A percentile compares a stretch with the other conserved stretches of the same genome.
Evolutionary conservation across 2,888 invertebrate species (phyloP).

Genomic region (Drosophila melanocephala): DNA sequence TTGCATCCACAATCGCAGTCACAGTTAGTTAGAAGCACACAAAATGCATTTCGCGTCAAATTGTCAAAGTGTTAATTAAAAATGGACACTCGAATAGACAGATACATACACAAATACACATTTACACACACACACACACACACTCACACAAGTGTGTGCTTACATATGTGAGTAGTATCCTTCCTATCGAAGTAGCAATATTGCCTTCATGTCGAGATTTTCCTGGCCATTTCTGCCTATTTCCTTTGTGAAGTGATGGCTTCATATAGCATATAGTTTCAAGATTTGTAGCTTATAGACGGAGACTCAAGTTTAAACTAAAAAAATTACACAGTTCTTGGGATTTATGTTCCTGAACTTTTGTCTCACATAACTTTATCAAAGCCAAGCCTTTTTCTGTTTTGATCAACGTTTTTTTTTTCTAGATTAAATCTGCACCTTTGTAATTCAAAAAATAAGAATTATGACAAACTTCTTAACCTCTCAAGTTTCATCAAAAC

Average conservation of each 20-base stretch:
- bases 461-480: neutral
- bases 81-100: conserved; percentile 79
- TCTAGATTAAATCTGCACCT: neutral
- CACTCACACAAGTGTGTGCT: neutral
- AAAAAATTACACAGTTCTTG: neutral
- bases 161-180: neutral
- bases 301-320: neutral
- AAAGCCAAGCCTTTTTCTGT: neutral
- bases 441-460: fast-evolving
- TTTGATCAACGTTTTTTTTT: neutral
- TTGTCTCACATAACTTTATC: neutral
- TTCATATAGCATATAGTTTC: neutral
- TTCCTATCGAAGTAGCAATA: neutral
- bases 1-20: conserved; percentile 19
- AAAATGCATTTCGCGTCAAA: conserved; percentile 77
- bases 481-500: neutral
- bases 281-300: neutral
- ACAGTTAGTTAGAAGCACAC: conserved; percentile 45
- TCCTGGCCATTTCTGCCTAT: neutral
- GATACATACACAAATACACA: conserved; percentile 25
- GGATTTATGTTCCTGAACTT: neutral
- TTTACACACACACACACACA: neutral
- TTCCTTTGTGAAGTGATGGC: too few relatives aligned
- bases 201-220: neutral
- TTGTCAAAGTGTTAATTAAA: conserved; percentile 83